Evolutionary conservation across 2,113 vertebrate species (phyloP), one percentile per base, ranked within the genome.

Genomic region (Etheostoma spectabile): DNA sequence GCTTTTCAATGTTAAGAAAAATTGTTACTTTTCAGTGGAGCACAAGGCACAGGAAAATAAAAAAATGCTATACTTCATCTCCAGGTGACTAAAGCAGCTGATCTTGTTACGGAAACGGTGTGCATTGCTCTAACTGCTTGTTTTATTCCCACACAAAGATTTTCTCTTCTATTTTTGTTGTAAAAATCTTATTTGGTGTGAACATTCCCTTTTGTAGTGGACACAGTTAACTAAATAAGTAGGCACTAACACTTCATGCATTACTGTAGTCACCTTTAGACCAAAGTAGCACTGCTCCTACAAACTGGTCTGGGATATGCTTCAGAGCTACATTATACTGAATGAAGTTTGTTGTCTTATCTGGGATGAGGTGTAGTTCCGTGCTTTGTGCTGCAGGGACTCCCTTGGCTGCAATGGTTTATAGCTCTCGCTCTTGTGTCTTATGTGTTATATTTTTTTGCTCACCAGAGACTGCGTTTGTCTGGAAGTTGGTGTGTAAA

Each of bases 221-320:
- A 64, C 56, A 63, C 53, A 70, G n/a, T 79, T 86, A 83, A 87
- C 79, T 19, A 15, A 74, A 70, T 56, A 66, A 53, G 46, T 90
- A 86, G 81, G 42, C 68, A 91, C 92, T 95, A 95, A 94, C 92
- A 74, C 74, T 75, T 90, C 94, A 93, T 94, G 83, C 92, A 92
- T 92, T 91, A 77, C 78, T 79, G 46, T 94, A 85, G 90, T 84
- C 60, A 86, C 86, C 77, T 83, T 83, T 80, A 92, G 89, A 88
- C 88, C 77, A 64, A 55, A 63, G 81, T 84, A 85, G 59, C 79
- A 69, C 69, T 79, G 63, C 73, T 85, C 51, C 75, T 66, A 69
- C 56, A 84, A 77, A 64, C 64, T 21, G 30, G 60, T 75, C 55
- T 76, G 74, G 79, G 81, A 70, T 84, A 22, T 64, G 75, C 65